Percentiles rank a stretch among this genome's conserved stretches.
phyloP scores from a whole-genome alignment of 2,888 invertebrate genomes.

The Caradrina kadenii region DNA sequence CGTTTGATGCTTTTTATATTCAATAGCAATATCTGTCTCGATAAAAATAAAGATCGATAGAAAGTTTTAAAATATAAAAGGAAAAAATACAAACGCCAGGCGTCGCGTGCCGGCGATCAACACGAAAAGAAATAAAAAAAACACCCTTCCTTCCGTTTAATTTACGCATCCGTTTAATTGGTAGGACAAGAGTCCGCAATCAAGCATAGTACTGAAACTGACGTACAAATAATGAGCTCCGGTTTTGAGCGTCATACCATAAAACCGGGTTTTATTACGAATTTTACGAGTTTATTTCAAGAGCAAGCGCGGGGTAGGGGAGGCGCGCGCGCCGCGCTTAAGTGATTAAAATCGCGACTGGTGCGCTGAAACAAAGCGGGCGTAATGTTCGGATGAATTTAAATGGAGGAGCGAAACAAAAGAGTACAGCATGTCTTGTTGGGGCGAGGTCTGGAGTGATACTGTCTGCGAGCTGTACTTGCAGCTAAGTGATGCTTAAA shows the following conservation, averaged over 20 bases:
- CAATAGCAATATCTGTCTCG: background rate
- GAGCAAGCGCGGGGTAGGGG: slow-evolving; percentile 63
- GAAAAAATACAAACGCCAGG: slow-evolving; percentile 4
- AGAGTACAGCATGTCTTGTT: slow-evolving; percentile 60
- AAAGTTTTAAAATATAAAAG: background rate
- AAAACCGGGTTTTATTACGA: slow-evolving; percentile 74
- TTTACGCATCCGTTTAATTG: slow-evolving; percentile 75
- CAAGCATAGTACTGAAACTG: slow-evolving; percentile 70
- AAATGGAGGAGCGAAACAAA: slow-evolving; percentile 83
- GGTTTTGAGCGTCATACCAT: slow-evolving; percentile 69
- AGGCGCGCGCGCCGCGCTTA: slow-evolving; percentile 77
- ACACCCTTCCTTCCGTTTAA: slow-evolving; percentile 69
- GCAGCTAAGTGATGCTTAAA: slow-evolving; percentile 61
- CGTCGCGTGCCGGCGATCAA: slow-evolving; percentile 33
- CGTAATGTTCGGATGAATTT: slow-evolving; percentile 86
- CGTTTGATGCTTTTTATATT: too few species aligned
- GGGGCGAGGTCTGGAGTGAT: slow-evolving; percentile 58
- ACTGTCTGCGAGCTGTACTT: slow-evolving; percentile 51
- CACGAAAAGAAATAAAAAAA: slow-evolving; percentile 58
- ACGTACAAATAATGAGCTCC: slow-evolving; percentile 75
- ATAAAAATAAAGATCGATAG: background rate
- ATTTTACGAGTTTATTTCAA: slow-evolving; percentile 78
- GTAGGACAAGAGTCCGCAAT: slow-evolving; percentile 72
- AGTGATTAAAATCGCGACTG: slow-evolving; percentile 87
- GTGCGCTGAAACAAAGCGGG: slow-evolving; percentile 80